Percentiles rank a stretch among this genome's conserved stretches.
These are phyloP conservation scores for Nyctereutes procyonoides DNA, from an alignment of 2,113 vertebrate genomes.

Conservation along the genomic window DNA sequence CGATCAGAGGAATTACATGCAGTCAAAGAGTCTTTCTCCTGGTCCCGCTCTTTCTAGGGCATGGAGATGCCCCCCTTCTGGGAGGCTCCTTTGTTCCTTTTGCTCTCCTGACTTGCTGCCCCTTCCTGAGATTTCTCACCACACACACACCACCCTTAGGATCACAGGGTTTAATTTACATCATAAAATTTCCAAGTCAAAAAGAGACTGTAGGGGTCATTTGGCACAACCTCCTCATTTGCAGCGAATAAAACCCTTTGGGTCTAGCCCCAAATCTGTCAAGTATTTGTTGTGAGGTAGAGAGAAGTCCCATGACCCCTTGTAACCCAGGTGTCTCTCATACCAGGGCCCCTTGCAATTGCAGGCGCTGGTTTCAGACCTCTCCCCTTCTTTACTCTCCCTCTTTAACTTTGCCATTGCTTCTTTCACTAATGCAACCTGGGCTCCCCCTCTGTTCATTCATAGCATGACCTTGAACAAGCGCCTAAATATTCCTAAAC, in stretches of 20 bases:
- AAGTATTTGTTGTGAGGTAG: neutral
- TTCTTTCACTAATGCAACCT: neutral
- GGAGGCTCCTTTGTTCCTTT: neutral
- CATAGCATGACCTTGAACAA: neutral
- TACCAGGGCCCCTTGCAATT: neutral
- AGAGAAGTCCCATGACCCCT: neutral
- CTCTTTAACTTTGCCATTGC: neutral
- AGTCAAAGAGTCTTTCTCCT: neutral
- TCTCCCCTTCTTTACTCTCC: neutral
- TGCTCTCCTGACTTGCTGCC: neutral
- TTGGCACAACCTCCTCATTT: neutral
- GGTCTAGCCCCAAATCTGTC: neutral
- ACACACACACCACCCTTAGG: neutral
- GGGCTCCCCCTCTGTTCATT: neutral
- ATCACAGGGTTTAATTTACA: slow-evolving; percentile 60
- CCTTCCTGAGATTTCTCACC: neutral
- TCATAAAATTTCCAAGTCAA: slow-evolving; percentile 37
- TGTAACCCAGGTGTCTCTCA: neutral
- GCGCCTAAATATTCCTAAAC: neutral
- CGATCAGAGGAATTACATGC: slow-evolving; percentile 22
- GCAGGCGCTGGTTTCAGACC: neutral
- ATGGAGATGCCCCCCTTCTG: neutral
- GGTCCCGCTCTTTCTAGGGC: neutral
- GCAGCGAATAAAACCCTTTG: neutral
- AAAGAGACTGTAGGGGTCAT: neutral